Base-by-base conservation (phyloP, 2,113 vertebrate species). In the Brachyhypopomus occidentalis region DNA sequence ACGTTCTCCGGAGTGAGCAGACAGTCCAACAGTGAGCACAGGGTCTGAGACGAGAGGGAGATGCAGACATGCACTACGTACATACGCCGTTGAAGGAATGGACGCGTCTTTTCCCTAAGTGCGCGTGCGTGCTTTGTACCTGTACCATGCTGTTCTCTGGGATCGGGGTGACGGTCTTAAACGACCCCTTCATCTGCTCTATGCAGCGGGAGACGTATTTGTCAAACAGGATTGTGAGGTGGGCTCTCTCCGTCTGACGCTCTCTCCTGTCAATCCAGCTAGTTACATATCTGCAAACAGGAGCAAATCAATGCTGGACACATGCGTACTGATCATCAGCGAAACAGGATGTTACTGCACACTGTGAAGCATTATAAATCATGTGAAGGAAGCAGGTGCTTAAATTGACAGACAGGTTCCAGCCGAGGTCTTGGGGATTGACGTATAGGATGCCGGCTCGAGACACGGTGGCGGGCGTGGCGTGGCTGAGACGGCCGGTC, bases 101-200 rank as follows among this genome's bases (percentile, higher is more conserved):
- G 4, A 67, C 25, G 14, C 6, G 6, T 62, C 23, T 16, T 60
- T 38, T 34, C 14, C 30, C 25, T 38, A 9, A 14, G 17, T 0
- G 12, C 67, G 79, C 14, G 73, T 82, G 69, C 71, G 64, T 85
- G 78, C 69, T 56, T 4, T 34, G 0, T 82, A 93, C 92, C 88
- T 91, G 86, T 20, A 92, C 89, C 92, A 95, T 92, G 87, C 93
- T 95, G 86, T 83, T 95, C 85, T 96, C 94, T 36, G 94, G 90
- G 83, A 96, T 76, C 3, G 91, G 88, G 48, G 91, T 89, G 88
- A 94, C 87, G 23, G 89, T 94, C 91, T 93, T 95, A 76, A 95
- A 91, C 85, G 90, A 93, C 83, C 88, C 91, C 78, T 90, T 85
- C 63, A 91, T 91, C 88, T 95, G 92, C 80, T 95, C 94, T 87